These are phyloP conservation scores for Trissoscelio sp. DNA, from an alignment of 2,888 invertebrate species.

Conservation along the genomic window DNA sequence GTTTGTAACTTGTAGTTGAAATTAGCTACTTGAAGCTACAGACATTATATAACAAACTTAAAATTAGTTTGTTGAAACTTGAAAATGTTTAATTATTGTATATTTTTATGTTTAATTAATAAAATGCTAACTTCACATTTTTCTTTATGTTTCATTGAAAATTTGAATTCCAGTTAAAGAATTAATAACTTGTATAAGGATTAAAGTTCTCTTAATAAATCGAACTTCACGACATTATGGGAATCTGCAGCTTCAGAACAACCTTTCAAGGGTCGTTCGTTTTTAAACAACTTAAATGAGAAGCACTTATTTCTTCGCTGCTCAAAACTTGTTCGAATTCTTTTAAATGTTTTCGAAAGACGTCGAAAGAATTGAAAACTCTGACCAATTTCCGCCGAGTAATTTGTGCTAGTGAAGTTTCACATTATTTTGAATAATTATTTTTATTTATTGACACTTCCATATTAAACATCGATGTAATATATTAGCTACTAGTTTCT, in stretches of 20 bases:
- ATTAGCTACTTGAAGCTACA: no score
- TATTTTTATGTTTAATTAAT: no score
- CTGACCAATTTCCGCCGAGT: neutral
- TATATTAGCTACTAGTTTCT: no score
- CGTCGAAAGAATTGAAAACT: conserved; percentile 20
- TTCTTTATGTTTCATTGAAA: no score
- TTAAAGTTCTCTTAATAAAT: conserved; percentile 16
- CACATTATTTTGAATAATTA: conserved; percentile 4
- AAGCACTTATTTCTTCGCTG: conserved; percentile 18
- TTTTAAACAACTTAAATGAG: conserved; percentile 27
- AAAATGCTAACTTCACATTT: no score
- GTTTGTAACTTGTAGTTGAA: no score
- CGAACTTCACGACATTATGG: conserved; percentile 1
- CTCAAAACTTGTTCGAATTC: conserved; percentile 25
- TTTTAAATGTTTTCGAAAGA: conserved; percentile 23
- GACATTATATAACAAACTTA: no score
- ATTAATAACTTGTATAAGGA: no score
- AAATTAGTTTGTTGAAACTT: no score
- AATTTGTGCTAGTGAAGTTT: neutral
- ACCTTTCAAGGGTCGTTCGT: conserved; percentile 15
- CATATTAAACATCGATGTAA: no score
- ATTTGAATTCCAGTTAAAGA: no score
- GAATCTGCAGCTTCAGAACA: conserved; percentile 11
- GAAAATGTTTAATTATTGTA: no score
- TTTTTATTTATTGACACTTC: conserved; percentile 7